phyloP scores from a whole-genome alignment of 2,888 invertebrate genomes.

The Mimumesa dahlbomi region DNA sequence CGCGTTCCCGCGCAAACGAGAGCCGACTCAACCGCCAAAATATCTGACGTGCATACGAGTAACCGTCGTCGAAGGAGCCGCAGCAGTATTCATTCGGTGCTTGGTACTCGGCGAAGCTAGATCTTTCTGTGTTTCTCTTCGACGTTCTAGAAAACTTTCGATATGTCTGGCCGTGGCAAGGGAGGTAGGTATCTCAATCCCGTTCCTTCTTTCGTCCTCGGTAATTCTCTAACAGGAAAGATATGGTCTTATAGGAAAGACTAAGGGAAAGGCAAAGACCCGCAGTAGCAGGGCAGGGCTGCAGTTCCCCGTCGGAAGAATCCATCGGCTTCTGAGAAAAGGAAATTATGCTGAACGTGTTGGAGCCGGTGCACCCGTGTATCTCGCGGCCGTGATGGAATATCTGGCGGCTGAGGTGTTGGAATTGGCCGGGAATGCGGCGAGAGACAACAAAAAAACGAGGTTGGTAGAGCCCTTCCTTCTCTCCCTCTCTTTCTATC shows the following conservation, averaged over 20 bases:
- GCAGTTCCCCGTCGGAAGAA: slow-evolving; percentile 82
- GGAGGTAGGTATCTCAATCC: slow-evolving; percentile 65
- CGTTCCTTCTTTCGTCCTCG: not conserved
- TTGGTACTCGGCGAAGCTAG: no score
- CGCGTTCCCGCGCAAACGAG: slow-evolving; percentile 71
- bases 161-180: slow-evolving; percentile 73
- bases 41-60: slow-evolving; percentile 65
- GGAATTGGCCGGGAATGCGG: slow-evolving; percentile 85
- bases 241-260: slow-evolving; percentile 63
- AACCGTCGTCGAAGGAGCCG: slow-evolving; percentile 44
- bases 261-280: slow-evolving; percentile 75
- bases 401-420: slow-evolving; percentile 86
- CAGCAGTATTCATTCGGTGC: no score
- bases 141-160: slow-evolving; percentile 16
- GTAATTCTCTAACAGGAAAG: not conserved
- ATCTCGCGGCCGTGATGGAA: slow-evolving; percentile 83
- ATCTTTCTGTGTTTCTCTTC: no score
- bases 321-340: slow-evolving; percentile 83
- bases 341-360: slow-evolving; percentile 84
- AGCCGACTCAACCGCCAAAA: slow-evolving; percentile 67
- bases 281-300: slow-evolving; percentile 82
- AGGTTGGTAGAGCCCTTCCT: slow-evolving; percentile 74
- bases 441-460: slow-evolving; percentile 85
- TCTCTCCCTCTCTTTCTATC: not conserved
- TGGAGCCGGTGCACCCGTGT: slow-evolving; percentile 82